Base-by-base conservation (phyloP, 2,113 vertebrate genomes). In the Syrmaticus mikado region DNA sequence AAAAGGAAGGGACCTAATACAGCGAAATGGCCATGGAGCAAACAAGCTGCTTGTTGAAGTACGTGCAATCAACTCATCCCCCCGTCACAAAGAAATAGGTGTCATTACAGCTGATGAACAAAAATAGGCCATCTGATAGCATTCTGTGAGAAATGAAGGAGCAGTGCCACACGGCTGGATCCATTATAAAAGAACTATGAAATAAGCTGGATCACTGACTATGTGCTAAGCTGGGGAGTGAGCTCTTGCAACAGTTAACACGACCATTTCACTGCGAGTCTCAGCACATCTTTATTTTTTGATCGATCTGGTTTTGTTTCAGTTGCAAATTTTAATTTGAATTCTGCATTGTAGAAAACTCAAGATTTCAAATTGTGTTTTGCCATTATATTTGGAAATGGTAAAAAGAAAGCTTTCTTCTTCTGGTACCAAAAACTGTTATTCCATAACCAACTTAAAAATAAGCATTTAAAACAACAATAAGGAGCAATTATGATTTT, bases 401-500 rank as follows among this genome's bases (percentile, higher is more conserved):
- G 66, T 74, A 83, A 94, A 96, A 86, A 65, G 62, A 92, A 92
- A 91, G 76, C 52, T 76, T 78, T 68, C 60, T 67, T 81, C 72
- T 43, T 65, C 75, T 74, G 36, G 38, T 9, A 84, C 45, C 60
- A 78, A 82, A 68, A 91, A 89, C 68, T 93, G 60, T 79, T 84
- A 85, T 65, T 87, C 66, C 64, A 22, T 78, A 83, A 94, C 67
- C 74, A 93, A 89, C 64, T 87, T 94, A 90, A 96, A 97, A 96
- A 70, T 70, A 71, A 91, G 83, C 95, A 95, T 96, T 96, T 94
- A 96, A 96, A 96, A 90, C 48, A 95, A 84, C 82, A 92, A 93
- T 90, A 97, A 87, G 87, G 85, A 94, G 82, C 96, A 97, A 98
- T 98, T 97, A 97, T 96, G 95, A 92, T 95, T 97, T 98, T 98